Percentiles rank a stretch among this genome's conserved stretches.
Conservation (phyloP, 1,140 invertebrate species). For the Drosophila parabipectinata region DNA sequence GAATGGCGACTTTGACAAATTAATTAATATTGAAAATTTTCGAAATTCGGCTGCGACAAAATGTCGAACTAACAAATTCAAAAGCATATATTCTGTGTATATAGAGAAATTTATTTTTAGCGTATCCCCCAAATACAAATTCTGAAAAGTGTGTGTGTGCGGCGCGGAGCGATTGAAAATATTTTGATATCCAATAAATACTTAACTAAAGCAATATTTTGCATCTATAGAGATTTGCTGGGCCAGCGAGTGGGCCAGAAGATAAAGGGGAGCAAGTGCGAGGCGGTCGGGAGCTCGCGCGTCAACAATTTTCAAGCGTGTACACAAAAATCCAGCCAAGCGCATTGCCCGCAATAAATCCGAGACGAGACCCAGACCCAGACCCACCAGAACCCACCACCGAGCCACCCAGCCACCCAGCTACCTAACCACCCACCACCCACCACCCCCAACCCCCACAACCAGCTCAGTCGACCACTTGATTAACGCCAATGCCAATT, state of each 20-base stretch:
- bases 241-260: constrained; percentile 2
- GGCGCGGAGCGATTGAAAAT: constrained; percentile 54
- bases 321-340: constrained; percentile 74
- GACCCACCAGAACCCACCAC: constrained; percentile 48
- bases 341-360: constrained; percentile 54
- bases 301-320: constrained; percentile 80
- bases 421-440: constrained; percentile 26
- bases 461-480: constrained; percentile 60
- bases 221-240: constrained; percentile 41
- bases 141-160: constrained; percentile 36
- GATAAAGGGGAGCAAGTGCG: not conserved
- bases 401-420: constrained; percentile 9
- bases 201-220: constrained; percentile 35
- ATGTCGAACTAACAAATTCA: constrained; percentile 66
- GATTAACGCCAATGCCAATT: constrained; percentile 80
- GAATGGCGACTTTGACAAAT: constrained; percentile 46
- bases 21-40: constrained; percentile 75
- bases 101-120: constrained; percentile 55
- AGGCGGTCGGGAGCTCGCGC: constrained; percentile 41
- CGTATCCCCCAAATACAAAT: constrained; percentile 33
- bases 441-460: constrained; percentile 30
- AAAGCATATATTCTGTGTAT: constrained; percentile 46
- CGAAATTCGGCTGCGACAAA: constrained; percentile 63
- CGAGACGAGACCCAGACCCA: constrained; percentile 63
- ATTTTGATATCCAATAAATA: constrained; percentile 79